Conservation (phyloP, 2,888 invertebrate species). For the Blomia tropicalis region DNA sequence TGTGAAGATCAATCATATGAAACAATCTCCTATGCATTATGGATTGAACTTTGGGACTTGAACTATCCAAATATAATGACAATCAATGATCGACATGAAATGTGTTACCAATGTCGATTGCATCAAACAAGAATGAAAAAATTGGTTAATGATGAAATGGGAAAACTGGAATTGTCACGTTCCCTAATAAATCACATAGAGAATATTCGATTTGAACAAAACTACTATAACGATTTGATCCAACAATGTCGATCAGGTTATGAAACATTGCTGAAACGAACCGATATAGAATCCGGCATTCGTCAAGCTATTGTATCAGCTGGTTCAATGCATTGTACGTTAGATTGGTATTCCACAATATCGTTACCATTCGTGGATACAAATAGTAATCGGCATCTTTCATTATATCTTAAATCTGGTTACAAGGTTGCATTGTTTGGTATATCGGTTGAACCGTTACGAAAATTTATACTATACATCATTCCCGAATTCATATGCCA, state of each 20-base stretch:
- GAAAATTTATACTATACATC: conserved; percentile 21
- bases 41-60: conserved; percentile 21
- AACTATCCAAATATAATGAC: conserved; percentile 18
- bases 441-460: conserved; percentile 17
- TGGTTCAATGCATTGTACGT: conserved; percentile 21
- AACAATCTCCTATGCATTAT: conserved; percentile 19
- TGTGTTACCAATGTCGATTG: conserved; percentile 21
- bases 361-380: conserved; percentile 4
- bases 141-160: not conserved
- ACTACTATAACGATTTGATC: not conserved
- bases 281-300: not conserved
- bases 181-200: conserved; percentile 15
- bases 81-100: conserved; percentile 13
- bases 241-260: not conserved
- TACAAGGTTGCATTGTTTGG: conserved; percentile 22
- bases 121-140: not conserved
- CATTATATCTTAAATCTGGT: conserved; percentile 14
- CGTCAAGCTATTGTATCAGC: not conserved
- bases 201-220: conserved; percentile 7
- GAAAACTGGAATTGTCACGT: not conserved
- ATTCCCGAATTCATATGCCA: conserved; percentile 18
- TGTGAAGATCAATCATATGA: conserved; percentile 8
- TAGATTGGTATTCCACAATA: conserved; percentile 20
- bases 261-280: not conserved
- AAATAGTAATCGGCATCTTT: not conserved